Evolutionary conservation across 1,140 invertebrate species (phyloP).

Genomic region (Pseudoatta argentina): DNA sequence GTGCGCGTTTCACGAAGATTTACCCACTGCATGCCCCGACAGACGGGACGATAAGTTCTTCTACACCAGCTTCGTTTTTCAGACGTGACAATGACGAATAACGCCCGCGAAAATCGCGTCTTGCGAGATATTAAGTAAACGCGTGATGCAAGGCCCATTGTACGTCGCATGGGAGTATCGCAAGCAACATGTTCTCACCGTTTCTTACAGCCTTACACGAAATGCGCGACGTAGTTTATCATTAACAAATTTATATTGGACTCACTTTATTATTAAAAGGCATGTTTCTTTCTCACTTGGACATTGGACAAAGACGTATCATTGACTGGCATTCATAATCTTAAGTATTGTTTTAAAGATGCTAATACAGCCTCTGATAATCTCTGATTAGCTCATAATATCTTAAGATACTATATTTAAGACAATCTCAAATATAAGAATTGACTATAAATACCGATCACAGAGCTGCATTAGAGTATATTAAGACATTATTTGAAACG

Average conservation of each 20-base stretch:
- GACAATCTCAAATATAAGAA: too few relatives aligned
- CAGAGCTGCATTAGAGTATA: too few relatives aligned
- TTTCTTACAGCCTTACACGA: too few relatives aligned
- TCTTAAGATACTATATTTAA: too few relatives aligned
- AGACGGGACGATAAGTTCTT: conserved; percentile 60
- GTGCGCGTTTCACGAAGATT: conserved; percentile 46
- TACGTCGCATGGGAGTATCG: not conserved
- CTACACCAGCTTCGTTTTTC: conserved; percentile 20
- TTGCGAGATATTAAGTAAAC: conserved; percentile 34
- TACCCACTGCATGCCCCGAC: conserved; percentile 50
- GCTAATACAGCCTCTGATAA: too few relatives aligned
- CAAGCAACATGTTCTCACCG: not conserved
- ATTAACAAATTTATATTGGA: not conserved
- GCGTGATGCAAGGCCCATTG: conserved; percentile 7
- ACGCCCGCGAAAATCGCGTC: conserved; percentile 30
- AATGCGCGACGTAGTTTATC: not conserved
- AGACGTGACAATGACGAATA: conserved; percentile 57
- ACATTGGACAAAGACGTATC: not conserved
- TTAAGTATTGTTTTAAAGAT: too few relatives aligned
- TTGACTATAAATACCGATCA: too few relatives aligned
- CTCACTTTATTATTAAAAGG: not conserved
- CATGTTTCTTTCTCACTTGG: not conserved
- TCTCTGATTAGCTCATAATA: too few relatives aligned
- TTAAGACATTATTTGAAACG: too few relatives aligned
- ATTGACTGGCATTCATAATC: too few relatives aligned